Evolutionary conservation across 2,888 invertebrate species (phyloP).

Genomic region (Phengaris alcon): DNA sequence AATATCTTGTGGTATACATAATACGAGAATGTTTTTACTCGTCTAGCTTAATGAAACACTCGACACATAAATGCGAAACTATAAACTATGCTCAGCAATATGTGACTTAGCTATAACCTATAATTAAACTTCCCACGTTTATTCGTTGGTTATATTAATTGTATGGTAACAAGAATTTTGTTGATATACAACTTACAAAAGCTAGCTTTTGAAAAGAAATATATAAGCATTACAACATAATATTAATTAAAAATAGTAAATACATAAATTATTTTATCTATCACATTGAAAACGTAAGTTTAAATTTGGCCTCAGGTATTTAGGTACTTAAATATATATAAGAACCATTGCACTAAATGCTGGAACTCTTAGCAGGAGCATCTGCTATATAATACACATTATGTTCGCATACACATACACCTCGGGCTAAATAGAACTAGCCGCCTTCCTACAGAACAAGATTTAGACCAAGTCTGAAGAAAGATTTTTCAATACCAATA

Average conservation of each 20-base stretch:
- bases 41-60: neutral
- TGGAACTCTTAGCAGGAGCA: neutral
- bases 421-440: too few species aligned
- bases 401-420: too few species aligned
- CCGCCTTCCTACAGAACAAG: too few species aligned
- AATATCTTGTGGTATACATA: neutral
- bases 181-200: neutral
- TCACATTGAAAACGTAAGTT: slow-evolving; percentile 28
- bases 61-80: neutral
- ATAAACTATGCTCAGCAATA: neutral
- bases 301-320: slow-evolving; percentile 27
- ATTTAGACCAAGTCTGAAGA: too few species aligned
- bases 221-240: neutral
- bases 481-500: too few species aligned
- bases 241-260: neutral
- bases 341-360: neutral
- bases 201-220: neutral
- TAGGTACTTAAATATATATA: neutral
- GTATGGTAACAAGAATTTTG: neutral
- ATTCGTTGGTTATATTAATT: neutral
- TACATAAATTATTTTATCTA: slow-evolving; percentile 11
- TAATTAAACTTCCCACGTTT: neutral
- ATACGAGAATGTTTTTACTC: too few species aligned
- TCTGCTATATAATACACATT: neutral
- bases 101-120: neutral